phyloP scores from a whole-genome alignment of 2,888 invertebrate species.

The Embidobia sp. region DNA sequence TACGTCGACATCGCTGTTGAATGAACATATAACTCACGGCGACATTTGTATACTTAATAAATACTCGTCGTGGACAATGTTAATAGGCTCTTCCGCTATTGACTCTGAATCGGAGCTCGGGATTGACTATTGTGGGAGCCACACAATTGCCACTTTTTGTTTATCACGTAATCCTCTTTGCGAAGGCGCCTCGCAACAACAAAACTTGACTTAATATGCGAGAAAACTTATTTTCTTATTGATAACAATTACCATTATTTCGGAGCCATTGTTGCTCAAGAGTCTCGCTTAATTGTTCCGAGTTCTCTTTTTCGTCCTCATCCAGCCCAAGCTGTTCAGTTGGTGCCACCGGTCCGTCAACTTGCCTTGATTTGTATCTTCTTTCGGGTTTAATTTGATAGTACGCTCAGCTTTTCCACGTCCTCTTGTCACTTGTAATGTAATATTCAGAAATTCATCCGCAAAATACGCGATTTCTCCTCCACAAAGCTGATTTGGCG shows the following conservation, averaged over 20 bases:
- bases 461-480: background rate
- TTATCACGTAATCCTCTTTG: constrained; percentile 32
- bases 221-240: constrained; percentile 54
- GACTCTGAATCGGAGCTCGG: constrained; percentile 7
- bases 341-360: constrained; percentile 46
- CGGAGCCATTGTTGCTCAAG: constrained; percentile 31
- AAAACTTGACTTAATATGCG: constrained; percentile 52
- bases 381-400: constrained; percentile 12
- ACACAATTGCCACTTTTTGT: constrained; percentile 28
- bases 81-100: constrained; percentile 19
- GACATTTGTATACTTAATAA: constrained; percentile 42
- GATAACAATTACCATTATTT: constrained; percentile 60
- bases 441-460: background rate
- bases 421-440: constrained; percentile 1
- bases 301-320: constrained; percentile 38
- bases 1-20: background rate
- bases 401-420: constrained; percentile 10
- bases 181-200: constrained; percentile 17
- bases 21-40: constrained; percentile 18
- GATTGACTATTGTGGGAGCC: constrained; percentile 22
- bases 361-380: background rate
- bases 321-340: constrained; percentile 44
- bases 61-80: constrained; percentile 17
- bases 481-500: no score
- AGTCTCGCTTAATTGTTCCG: constrained; percentile 52